Evolutionary conservation across 2,888 invertebrate species (phyloP), one percentile per base, ranked within the genome.

Genomic region (Drosophila kambysellisi): DNA sequence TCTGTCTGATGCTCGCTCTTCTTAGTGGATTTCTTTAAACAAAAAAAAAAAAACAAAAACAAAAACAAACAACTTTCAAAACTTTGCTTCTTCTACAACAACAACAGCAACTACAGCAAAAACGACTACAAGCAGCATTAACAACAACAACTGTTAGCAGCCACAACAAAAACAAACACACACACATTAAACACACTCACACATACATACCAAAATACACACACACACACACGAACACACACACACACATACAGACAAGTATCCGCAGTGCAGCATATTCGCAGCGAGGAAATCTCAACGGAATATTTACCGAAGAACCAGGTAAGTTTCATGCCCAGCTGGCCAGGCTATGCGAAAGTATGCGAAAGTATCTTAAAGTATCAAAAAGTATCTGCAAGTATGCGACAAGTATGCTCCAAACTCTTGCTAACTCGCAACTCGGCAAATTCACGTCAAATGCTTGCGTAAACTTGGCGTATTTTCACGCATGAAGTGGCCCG

Each of bases 1-100:
- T 81, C 79, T 81, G 76, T 83, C 82, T 83, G 79, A 79, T 76
- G 89, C 89, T 81, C 73, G 79, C 79, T 81, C 77, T 81, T 79
- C 82, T 79, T 81, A 65, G 87, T 70, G 89, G 89, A 89, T 73
- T 81, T 81, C 87, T 81, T 75, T 83, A 77, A 87, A 74, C 63
- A 71, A 67, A 71, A 67, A 62, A 71, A 71, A 69, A 82, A 66
- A 65, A 64, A 67, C 67, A 71, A 63, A 73, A 80, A 71, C 69
- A 81, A 66, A 70, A 74, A 69, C 70, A 74, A 74, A 69, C 70
- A 54, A 74, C 72, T 75, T 71, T 68, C 51, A 59, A 61, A 75
- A 70, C 74, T 83, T 79, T 79, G 74, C 83, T 70, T 64, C 73
- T 74, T 72, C 71, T 73, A 70, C 74, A 70, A 75, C 67, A 69